Conservation (phyloP, 2,888 invertebrate species). For the Onchidella celtica region DNA sequence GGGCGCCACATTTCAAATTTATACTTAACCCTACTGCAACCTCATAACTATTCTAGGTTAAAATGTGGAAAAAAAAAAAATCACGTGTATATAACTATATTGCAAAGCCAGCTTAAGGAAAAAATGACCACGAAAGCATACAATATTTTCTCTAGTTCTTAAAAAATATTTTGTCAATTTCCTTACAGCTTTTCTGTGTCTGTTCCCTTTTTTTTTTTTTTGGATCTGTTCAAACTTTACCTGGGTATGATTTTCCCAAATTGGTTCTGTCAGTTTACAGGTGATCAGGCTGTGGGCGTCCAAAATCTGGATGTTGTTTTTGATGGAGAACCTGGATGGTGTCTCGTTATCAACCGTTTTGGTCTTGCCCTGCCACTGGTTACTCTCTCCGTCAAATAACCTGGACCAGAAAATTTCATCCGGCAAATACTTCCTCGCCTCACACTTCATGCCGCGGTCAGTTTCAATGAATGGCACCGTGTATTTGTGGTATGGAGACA, state of each 20-base stretch:
- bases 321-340: slow-evolving; percentile 51
- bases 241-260: slow-evolving; percentile 83
- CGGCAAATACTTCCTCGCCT: slow-evolving; percentile 87
- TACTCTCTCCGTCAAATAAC: slow-evolving; percentile 61
- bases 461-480: slow-evolving; percentile 93
- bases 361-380: slow-evolving; percentile 49
- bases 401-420: slow-evolving; percentile 87
- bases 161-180: no score
- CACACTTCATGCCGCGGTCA: slow-evolving; percentile 88
- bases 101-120: no score
- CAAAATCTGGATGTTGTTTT: slow-evolving; percentile 63
- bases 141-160: no score
- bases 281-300: slow-evolving; percentile 86
- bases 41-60: no score
- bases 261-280: slow-evolving; percentile 85
- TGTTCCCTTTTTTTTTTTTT: no score
- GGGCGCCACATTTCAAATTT: no score
- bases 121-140: no score
- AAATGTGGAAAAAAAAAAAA: no score
- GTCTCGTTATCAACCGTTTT: slow-evolving; percentile 55
- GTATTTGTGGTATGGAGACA: slow-evolving; percentile 92
- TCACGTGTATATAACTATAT: no score
- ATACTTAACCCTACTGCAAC: no score
- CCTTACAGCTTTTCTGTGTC: no score
- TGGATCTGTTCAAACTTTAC: slow-evolving; percentile 59